phyloP scores from a whole-genome alignment of 2,113 vertebrate species.

The Mus spicilegus region DNA sequence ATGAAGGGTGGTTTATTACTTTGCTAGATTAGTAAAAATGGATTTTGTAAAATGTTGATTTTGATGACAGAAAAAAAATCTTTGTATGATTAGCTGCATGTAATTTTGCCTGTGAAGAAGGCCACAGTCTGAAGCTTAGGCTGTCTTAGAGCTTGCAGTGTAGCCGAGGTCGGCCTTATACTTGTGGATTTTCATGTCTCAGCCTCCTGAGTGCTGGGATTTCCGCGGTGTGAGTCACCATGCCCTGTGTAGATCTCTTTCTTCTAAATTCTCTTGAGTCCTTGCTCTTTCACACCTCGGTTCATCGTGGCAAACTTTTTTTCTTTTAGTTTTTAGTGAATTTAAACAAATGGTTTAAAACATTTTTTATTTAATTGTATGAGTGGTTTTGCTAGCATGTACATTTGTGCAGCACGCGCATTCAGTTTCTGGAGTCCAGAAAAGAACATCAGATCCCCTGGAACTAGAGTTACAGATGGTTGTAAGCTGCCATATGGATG shows the following conservation, averaged over 20 bases:
- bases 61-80: background rate
- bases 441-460: background rate
- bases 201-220: background rate
- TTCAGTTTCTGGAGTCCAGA: background rate
- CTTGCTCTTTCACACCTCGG: background rate
- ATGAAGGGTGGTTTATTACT: conserved; percentile 43
- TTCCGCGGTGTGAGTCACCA: background rate
- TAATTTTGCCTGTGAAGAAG: background rate
- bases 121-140: too few species aligned
- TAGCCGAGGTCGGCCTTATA: background rate
- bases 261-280: background rate
- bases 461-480: background rate
- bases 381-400: background rate
- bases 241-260: background rate
- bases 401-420: background rate
- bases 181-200: background rate
- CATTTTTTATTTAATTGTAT: background rate
- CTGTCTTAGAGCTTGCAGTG: background rate
- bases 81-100: background rate
- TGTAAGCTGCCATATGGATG: too few species aligned
- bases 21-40: background rate
- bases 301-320: background rate
- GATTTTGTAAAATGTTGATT: background rate
- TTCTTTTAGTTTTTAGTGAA: background rate
- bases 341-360: background rate